phyloP scores from a whole-genome alignment of 1,140 invertebrate genomes.

The Neomicropteryx cornuta region DNA sequence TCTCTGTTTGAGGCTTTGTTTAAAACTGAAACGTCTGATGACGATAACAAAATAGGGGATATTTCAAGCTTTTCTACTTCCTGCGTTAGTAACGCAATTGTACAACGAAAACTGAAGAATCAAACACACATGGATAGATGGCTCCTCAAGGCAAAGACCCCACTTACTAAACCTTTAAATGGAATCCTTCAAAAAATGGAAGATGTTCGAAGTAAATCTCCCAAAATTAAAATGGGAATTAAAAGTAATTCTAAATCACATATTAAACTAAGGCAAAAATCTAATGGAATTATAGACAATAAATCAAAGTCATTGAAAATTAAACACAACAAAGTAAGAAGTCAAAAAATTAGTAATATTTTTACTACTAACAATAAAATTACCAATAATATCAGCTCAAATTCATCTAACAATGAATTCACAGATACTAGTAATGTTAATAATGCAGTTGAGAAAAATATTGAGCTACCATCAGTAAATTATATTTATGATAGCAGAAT shows the following conservation, averaged over 20 bases:
- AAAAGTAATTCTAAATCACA: too few relatives aligned
- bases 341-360: background rate
- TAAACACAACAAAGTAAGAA: background rate
- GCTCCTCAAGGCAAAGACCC: slow-evolving; percentile 32
- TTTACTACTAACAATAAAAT: background rate
- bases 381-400: background rate
- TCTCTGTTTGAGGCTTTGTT: slow-evolving; percentile 37
- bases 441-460: too few relatives aligned
- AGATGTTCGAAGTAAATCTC: too few relatives aligned
- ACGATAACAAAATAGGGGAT: slow-evolving; percentile 28
- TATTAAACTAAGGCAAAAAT: too few relatives aligned
- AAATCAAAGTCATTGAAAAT: background rate
- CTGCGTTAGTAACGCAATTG: slow-evolving; percentile 33
- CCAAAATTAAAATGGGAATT: too few relatives aligned
- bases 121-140: slow-evolving; percentile 40
- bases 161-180: too few relatives aligned
- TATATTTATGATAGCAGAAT: too few relatives aligned
- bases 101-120: slow-evolving; percentile 29
- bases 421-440: too few relatives aligned
- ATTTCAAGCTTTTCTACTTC: slow-evolving; percentile 33
- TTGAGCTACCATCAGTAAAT: too few relatives aligned
- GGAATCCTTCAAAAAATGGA: too few relatives aligned
- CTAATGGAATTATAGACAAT: background rate
- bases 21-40: too few relatives aligned
- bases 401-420: too few relatives aligned